Base-by-base conservation (phyloP, 1,140 invertebrate genomes). In the Cephus cinctus region DNA sequence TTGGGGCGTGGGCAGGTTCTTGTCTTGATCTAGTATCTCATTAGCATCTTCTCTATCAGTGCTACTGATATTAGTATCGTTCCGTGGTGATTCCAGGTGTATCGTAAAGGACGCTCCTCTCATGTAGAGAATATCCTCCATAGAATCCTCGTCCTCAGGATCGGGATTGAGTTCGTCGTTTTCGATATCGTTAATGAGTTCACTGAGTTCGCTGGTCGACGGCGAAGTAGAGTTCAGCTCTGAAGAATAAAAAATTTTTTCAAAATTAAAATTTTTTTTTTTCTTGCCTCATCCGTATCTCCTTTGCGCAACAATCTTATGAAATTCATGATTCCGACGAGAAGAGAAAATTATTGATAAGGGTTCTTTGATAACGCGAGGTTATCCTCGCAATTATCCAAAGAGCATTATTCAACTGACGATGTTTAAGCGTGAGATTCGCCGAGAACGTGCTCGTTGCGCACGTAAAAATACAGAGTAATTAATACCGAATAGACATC, bases 61-160 rank as follows among this genome's bases (percentile, higher is more conserved):
- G 19, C 54, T 55, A 34, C 67, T 70, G 11, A 44, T 19, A 18
- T 66, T 67, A 4, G 57, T 50, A 57, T 66, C 69, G 43, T 52
- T 62, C 4, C 52, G 40, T 30, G 56, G 50, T 4, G 61, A 45
- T 31, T 85, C 84, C 63, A 88, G 73, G 66, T 88, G 85, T 47
- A 87, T 88, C 47, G 88, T 88, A 63, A 90, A 88, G 25, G 86
- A 88, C 8, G 86, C 87, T 54, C 88, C 89, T 66, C 88, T 88
- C 77, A 90, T 87, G 67, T 92, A 92, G 15, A 92, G 78, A 38
- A 91, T 83, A 72, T 90, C 87, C 65, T 89, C 78, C 19, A 64
- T 65, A 12, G 68, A 67, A 36, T 78, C 86, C 57, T 80, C 79
- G 40, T 80, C 81, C 44, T 81, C 61, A 19, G 31, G 16, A 6